Conservation (phyloP, 2,113 vertebrate genomes). For the Aegypius monachus region DNA sequence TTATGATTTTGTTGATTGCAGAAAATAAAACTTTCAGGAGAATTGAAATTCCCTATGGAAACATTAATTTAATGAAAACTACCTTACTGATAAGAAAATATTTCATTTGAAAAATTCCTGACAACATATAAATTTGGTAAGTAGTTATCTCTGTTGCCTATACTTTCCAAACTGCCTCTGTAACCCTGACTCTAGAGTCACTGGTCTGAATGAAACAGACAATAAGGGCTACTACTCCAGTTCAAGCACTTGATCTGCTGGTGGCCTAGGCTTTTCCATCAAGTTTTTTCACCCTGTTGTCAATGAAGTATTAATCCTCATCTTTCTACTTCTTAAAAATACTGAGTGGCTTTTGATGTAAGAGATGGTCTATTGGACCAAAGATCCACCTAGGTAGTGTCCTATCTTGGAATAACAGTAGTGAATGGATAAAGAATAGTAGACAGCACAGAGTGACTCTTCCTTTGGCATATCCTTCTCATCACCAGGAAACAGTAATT, state of each 20-base stretch:
- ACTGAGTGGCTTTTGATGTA: not conserved
- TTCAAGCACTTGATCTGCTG: not conserved
- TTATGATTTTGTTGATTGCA: not conserved
- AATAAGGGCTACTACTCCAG: not conserved
- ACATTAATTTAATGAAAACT: not conserved
- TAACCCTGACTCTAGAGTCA: not conserved
- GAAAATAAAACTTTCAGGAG: not conserved
- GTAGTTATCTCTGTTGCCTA: not conserved
- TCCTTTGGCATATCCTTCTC: not conserved
- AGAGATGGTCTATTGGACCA: not conserved
- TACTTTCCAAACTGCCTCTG: not conserved
- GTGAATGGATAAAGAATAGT: not conserved
- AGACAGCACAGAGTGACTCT: not conserved
- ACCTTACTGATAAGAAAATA: not conserved
- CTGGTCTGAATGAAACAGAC: not conserved
- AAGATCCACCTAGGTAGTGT: not conserved
- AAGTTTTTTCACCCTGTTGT: not conserved
- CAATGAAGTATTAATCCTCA: not conserved
- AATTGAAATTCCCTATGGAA: not conserved
- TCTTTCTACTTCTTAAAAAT: not conserved
- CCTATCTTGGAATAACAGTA: not conserved
- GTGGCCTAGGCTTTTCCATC: not conserved
- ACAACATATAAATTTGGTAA: not conserved
- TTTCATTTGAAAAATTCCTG: not conserved
- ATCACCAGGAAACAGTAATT: not conserved